Conservation (phyloP, 2,888 invertebrate genomes). For the Mallateleia sp. region DNA sequence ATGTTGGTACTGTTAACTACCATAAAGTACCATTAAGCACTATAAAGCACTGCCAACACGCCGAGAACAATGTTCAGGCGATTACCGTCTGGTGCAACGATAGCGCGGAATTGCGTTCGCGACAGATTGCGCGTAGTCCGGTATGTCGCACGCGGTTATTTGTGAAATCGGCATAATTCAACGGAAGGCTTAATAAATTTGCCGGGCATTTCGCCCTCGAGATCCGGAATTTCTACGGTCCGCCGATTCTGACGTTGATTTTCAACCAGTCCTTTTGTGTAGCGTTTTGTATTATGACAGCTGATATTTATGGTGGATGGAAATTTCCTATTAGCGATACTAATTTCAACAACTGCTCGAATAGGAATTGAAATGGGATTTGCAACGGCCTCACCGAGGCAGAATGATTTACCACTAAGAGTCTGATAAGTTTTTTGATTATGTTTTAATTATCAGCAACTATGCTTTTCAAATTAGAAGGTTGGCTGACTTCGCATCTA, state of each 20-base stretch:
- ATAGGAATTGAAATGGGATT: conserved; percentile 22
- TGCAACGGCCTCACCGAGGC: conserved; percentile 23
- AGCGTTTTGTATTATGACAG: conserved; percentile 52
- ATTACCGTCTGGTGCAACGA: conserved; percentile 59
- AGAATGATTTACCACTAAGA: conserved; percentile 28
- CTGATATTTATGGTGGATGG: conserved; percentile 42
- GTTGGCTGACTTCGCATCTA: too few relatives aligned
- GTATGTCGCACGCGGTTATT: conserved; percentile 73
- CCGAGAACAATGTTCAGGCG: conserved; percentile 73
- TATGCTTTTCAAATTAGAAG: too few relatives aligned
- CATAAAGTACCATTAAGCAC: conserved; percentile 75
- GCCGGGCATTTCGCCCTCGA: conserved; percentile 67
- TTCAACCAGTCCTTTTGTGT: conserved; percentile 63
- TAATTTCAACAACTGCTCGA: conserved; percentile 54
- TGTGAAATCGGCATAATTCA: conserved; percentile 76
- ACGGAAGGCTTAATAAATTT: conserved; percentile 78
- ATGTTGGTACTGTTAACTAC: conserved; percentile 72
- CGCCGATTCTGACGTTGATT: conserved; percentile 43
- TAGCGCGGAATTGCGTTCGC: conserved; percentile 58
- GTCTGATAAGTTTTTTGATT: conserved; percentile 3
- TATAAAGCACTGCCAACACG: conserved; percentile 76
- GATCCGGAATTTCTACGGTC: conserved; percentile 78
- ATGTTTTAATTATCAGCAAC: not conserved
- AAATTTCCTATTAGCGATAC: conserved; percentile 54
- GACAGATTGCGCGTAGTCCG: conserved; percentile 75